These are phyloP conservation scores for Dorcus hopei DNA, from an alignment of 2,888 invertebrate genomes.

Conservation along the genomic window DNA sequence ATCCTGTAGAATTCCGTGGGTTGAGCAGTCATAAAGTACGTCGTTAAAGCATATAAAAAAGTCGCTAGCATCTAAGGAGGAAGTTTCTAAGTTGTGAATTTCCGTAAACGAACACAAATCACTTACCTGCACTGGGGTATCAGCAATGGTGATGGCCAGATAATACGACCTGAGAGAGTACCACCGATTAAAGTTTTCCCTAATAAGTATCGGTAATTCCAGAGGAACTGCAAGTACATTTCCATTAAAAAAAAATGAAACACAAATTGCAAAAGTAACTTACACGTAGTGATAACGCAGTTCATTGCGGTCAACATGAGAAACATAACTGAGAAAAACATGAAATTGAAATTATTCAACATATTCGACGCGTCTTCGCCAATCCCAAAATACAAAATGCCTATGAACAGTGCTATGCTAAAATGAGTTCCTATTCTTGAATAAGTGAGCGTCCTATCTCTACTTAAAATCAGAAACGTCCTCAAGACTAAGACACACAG, in stretches of 20 bases:
- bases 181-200: slow-evolving; percentile 69
- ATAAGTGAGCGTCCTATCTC: slow-evolving; percentile 72
- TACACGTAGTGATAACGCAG: slow-evolving; percentile 85
- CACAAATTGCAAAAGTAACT: slow-evolving; percentile 49
- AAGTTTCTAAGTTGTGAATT: not conserved
- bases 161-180: slow-evolving; percentile 65
- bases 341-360: slow-evolving; percentile 80
- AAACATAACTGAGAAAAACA: slow-evolving; percentile 91
- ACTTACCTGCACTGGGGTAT: slow-evolving; percentile 59
- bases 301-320: slow-evolving; percentile 93
- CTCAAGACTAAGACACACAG: slow-evolving; percentile 60
- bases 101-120: slow-evolving; percentile 4
- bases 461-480: slow-evolving; percentile 61
- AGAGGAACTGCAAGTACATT: slow-evolving; percentile 56
- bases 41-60: slow-evolving; percentile 69
- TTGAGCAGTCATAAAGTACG: slow-evolving; percentile 85
- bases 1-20: slow-evolving; percentile 74
- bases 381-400: slow-evolving; percentile 77
- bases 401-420: slow-evolving; percentile 76
- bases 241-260: not conserved
- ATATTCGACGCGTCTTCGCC: slow-evolving; percentile 83
- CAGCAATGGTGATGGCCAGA: slow-evolving; percentile 59
- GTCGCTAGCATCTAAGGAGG: slow-evolving; percentile 58
- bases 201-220: slow-evolving; percentile 59
- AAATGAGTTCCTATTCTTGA: slow-evolving; percentile 78